Evolutionary conservation across 1,140 invertebrate genomes (phyloP).

Genomic region (Sminthurides bifidus): DNA sequence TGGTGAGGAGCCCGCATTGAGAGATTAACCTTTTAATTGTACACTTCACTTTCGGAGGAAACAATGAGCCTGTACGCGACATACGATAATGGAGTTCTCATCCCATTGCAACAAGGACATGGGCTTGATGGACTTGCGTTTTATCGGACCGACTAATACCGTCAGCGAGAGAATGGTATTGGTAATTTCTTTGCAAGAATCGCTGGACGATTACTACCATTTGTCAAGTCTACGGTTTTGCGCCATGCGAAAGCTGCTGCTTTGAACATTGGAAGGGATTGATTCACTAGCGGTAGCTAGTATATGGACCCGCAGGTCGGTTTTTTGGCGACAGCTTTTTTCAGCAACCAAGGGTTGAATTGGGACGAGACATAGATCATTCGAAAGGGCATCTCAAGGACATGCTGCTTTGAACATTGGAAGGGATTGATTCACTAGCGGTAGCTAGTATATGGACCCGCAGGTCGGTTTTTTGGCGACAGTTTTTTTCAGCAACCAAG

Average conservation of each 20-base stretch:
- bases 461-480: too few species aligned
- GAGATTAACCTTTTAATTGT: constrained; percentile 6
- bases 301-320: too few species aligned
- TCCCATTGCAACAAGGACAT: neutral
- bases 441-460: too few species aligned
- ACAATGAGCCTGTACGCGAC: neutral
- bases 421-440: too few species aligned
- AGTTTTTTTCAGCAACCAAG: too few species aligned
- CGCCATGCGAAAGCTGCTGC: neutral
- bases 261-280: constrained; percentile 6
- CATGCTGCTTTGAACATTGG: too few species aligned
- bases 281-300: too few species aligned
- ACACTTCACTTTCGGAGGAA: constrained; percentile 13
- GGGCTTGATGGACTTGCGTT: neutral
- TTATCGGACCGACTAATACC: neutral
- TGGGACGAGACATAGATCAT: too few species aligned
- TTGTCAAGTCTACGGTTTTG: neutral
- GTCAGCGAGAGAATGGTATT: constrained; percentile 7
- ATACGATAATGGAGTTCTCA: neutral
- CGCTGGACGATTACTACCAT: neutral
- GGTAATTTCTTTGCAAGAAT: constrained; percentile 9
- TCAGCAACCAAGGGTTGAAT: too few species aligned
- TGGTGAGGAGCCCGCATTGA: constrained; percentile 6
- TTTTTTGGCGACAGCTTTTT: too few species aligned
- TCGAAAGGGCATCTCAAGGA: too few species aligned